Evolutionary conservation across 1,140 invertebrate species (phyloP), one percentile per base, ranked within the genome.

Genomic region (Sycophaga agraensis): DNA sequence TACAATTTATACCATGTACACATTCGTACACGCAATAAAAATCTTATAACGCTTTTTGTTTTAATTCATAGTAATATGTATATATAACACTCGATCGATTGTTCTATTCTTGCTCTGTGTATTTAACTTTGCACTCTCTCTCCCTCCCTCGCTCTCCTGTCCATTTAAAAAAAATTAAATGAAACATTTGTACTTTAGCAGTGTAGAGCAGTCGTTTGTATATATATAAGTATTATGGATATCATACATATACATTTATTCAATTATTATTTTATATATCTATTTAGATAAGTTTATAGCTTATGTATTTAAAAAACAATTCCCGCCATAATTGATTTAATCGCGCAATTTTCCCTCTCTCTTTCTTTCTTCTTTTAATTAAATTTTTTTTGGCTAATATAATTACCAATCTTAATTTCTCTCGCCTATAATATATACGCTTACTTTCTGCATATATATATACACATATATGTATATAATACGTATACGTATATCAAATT

Each of bases 111-210:
- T 58, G 28, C 28, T 26, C n/a, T 43, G 22, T 59, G 42, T 43
- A 42, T 51, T 42, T 60, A 11, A 12, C 42, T 48, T 48, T 45
- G 35, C 1, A 19, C 16, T 55, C 34, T 39, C 28, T 54, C 43
- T 39, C n/a, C 19, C n/a, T n/a, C n/a, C n/a, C n/a, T n/a, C n/a
- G n/a, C 14, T 22, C 58, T 42, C 34, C 37, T 31, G 11, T 61
- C 26, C 37, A 54, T 71, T 68, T 71, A 72, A 70, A 78, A 74
- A 77, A 73, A 79, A 77, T 76, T 77, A 79, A 79, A 77, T 72
- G 76, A 79, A 80, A 79, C 73, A 78, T 80, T 80, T 80, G 78
- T 80, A 80, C 78, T 80, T 78, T 78, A 79, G 76, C 78, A 80
- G 78, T 80, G 77, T 80, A 80, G 78, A 80, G 78, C 78, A 79